These are phyloP conservation scores for Enteromius unitaeniatus DNA, from an alignment of 2,797 vertebrate species.

Conservation along the genomic window DNA sequence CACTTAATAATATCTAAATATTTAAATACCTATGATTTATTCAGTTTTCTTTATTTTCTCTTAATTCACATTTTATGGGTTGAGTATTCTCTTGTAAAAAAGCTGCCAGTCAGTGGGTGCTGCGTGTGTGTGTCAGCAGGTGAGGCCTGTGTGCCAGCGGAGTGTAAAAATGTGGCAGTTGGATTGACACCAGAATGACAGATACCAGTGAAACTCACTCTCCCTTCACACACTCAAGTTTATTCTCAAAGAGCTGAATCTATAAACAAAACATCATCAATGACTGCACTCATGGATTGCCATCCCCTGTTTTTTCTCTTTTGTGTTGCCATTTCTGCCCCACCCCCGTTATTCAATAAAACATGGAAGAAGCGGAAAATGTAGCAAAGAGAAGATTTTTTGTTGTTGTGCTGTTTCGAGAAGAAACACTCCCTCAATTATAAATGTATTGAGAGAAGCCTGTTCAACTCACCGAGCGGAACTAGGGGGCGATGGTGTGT, in stretches of 20 bases:
- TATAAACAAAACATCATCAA: slow-evolving; percentile 81
- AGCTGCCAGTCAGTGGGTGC: slow-evolving; percentile 42
- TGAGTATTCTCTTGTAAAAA: slow-evolving; percentile 17
- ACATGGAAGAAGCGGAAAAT: slow-evolving; percentile 61
- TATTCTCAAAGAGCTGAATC: slow-evolving; percentile 79
- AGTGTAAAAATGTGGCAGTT: slow-evolving; percentile 80
- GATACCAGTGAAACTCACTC: slow-evolving; percentile 83
- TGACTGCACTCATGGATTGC: slow-evolving; percentile 71
- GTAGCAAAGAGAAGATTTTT: slow-evolving; percentile 73
- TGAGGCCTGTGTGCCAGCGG: slow-evolving; percentile 74
- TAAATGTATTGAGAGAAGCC: slow-evolving; percentile 76
- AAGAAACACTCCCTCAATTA: slow-evolving; percentile 79
- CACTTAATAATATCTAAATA: background rate
- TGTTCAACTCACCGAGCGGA: slow-evolving; percentile 73
- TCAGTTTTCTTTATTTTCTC: slow-evolving; percentile 20
- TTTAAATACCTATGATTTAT: background rate
- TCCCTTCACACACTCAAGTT: slow-evolving; percentile 75
- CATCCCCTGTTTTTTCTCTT: slow-evolving; percentile 45
- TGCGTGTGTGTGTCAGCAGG: slow-evolving; percentile 53
- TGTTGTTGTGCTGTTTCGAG: slow-evolving; percentile 46
- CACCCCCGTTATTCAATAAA: slow-evolving; percentile 50
- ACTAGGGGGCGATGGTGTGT: slow-evolving; percentile 73
- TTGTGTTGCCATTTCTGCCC: slow-evolving; percentile 39
- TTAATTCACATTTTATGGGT: slow-evolving; percentile 28
- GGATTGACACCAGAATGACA: slow-evolving; percentile 82